Conservation (phyloP, 2,113 vertebrate genomes). For the Nyctibius bracteatus region DNA sequence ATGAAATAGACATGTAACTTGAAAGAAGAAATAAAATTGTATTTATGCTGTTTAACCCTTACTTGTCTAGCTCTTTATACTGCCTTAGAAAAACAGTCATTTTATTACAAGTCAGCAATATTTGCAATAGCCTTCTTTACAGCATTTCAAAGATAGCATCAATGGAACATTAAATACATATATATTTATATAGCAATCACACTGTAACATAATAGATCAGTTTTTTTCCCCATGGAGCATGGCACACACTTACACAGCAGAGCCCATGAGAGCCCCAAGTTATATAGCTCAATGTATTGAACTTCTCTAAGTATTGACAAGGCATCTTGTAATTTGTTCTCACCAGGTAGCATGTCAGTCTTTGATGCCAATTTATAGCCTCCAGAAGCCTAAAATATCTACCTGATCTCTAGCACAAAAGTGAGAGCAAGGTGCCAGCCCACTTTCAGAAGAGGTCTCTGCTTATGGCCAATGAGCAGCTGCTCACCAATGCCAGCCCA, state of each 20-base stretch:
- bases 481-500: background rate
- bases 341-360: accelerated
- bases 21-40: background rate
- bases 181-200: background rate
- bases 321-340: background rate
- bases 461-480: background rate
- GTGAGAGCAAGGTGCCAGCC: background rate
- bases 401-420: background rate
- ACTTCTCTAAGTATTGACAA: background rate
- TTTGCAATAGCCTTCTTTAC: background rate
- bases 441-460: background rate
- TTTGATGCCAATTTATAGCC: background rate
- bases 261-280: background rate
- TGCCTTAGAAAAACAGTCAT: background rate
- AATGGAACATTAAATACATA: background rate
- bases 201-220: background rate
- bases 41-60: conserved; percentile 11
- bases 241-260: background rate
- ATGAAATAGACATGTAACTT: background rate
- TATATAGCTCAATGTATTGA: background rate
- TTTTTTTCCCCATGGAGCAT: background rate
- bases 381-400: background rate
- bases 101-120: background rate
- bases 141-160: background rate
- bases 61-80: background rate